Evolutionary conservation across 2,888 invertebrate species (phyloP).

Genomic region (Eucera pruinosa): DNA sequence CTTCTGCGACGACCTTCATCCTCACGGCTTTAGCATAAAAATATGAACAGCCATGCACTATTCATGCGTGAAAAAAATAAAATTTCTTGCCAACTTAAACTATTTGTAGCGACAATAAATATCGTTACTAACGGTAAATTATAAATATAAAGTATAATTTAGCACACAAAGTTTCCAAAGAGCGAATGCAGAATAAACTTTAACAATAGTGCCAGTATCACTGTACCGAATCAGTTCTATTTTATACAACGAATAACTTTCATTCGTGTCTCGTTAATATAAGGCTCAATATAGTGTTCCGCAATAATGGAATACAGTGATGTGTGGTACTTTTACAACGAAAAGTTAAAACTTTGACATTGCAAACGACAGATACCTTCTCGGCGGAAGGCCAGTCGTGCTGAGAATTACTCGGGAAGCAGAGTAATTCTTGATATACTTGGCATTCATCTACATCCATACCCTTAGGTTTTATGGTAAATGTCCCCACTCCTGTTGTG

Average conservation of each 20-base stretch:
- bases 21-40: conserved; percentile 82
- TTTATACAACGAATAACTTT: background rate
- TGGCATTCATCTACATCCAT: conserved; percentile 83
- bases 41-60: conserved; percentile 82
- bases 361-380: conserved; percentile 81
- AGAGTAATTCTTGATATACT: conserved; percentile 84
- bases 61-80: conserved; percentile 60
- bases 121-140: conserved; percentile 37
- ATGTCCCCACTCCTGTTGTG: conserved; percentile 81
- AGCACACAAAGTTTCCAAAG: conserved; percentile 18
- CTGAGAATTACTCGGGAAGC: conserved; percentile 83
- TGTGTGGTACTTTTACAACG: conserved; percentile 60
- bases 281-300: background rate
- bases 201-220: conserved; percentile 65
- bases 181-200: conserved; percentile 10
- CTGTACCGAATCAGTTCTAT: conserved; percentile 42
- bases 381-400: conserved; percentile 82
- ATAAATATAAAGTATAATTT: too few relatives aligned
- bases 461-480: conserved; percentile 83
- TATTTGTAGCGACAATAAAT: conserved; percentile 40
- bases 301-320: conserved; percentile 52
- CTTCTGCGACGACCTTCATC: conserved; percentile 82
- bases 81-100: conserved; percentile 50
- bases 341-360: conserved; percentile 59
- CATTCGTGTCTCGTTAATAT: background rate